Evolutionary conservation across 2,113 vertebrate genomes (phyloP).

Genomic region (Caracal caracal): DNA sequence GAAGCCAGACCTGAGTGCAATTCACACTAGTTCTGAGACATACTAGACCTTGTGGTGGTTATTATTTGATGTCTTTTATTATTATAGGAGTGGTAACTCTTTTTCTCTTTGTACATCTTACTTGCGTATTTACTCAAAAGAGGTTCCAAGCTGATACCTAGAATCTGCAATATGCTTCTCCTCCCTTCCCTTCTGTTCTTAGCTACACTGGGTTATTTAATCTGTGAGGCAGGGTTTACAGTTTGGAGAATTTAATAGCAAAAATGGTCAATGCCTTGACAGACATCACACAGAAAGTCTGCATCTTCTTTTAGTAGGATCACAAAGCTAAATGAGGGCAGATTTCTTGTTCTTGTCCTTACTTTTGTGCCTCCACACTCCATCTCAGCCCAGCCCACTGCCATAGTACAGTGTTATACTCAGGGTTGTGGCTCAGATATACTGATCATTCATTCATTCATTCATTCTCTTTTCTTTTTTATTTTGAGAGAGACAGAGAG

Average conservation of each 20-base stretch:
- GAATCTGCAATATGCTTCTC: neutral
- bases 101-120: neutral
- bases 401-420: neutral
- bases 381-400: neutral
- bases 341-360: neutral
- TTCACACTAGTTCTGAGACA: neutral
- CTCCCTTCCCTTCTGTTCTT: neutral
- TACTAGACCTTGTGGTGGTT: neutral
- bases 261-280: neutral
- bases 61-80: neutral
- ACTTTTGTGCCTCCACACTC: neutral
- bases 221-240: neutral
- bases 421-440: neutral
- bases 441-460: neutral
- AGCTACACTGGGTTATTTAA: neutral
- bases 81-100: neutral
- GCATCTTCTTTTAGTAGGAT: neutral
- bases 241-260: constrained; percentile 37
- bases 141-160: neutral
- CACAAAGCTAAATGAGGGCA: neutral
- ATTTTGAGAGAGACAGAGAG: too few relatives aligned
- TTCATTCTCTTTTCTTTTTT: too few relatives aligned
- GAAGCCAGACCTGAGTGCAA: neutral
- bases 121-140: neutral
- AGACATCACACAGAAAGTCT: neutral